Base-by-base conservation (phyloP, 2,888 invertebrate species). In the Dryocosmus kuriphilus region DNA sequence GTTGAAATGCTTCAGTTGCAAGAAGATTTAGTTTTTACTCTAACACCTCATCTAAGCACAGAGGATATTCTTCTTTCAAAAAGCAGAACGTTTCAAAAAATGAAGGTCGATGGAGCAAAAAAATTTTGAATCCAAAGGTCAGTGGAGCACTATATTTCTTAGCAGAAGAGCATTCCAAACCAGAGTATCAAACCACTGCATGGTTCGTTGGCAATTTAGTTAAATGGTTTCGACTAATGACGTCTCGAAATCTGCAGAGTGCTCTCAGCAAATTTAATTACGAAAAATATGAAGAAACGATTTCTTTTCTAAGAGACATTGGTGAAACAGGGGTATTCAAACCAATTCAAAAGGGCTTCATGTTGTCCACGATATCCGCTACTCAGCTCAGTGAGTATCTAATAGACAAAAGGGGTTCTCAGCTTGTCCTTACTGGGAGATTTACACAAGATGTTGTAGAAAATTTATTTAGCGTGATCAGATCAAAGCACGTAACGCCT, bases 191-290 rank as follows among this genome's bases (percentile, higher is more conserved):
- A 46, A 71, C 77, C 16, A 79, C 77, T 35, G 61, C 77, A 35
- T 73, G 57, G 65, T 75, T 79, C 65, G 27, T 77, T 2, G 55
- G 73, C 41, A 35, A 55, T n/a, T 63, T 77, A 38, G 71, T 65
- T 14, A 77, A 57, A 71, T 79, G 77, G 63, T 79, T 60, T 57
- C 61, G 55, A 7, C 2, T 79, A 51, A 79, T 75, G 71, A 77
- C 73, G 22, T 71, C 67, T 2, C 51, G 77, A 35, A 57, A 14
- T 55, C 57, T 51, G 11, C 61, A 61, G 16, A 11, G 27, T 24
- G 61, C 61, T 24, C 24, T 61, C 14, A 61, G 61, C 16, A 61
- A 61, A 61, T 61, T 61, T 24, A 27, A 61, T 27, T 14, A 61
- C 0, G 14, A 61, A 27, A 61, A 61, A 27, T 61, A 61, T 61